Percentiles rank a stretch among this genome's conserved stretches.
Conservation (phyloP, 1,140 invertebrate species). For the Caenorhabditis brenneri region DNA sequence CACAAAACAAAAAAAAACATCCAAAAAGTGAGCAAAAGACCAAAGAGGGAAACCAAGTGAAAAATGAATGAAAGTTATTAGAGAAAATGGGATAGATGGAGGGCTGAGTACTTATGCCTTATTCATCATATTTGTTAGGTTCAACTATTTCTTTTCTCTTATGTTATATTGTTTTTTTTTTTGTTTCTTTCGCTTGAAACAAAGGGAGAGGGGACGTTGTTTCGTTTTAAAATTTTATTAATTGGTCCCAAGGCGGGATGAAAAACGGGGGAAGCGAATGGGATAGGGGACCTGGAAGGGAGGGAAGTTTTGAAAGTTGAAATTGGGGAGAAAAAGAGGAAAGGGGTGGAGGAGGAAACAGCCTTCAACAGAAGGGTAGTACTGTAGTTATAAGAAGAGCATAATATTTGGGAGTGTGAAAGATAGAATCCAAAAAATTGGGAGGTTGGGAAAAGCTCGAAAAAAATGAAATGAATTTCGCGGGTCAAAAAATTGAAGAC, state of each 20-base stretch:
- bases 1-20: too few species aligned
- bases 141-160: background rate
- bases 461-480: background rate
- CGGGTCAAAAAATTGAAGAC: too few species aligned
- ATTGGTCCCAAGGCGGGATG: background rate
- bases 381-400: too few species aligned
- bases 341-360: too few species aligned
- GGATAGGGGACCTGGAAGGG: background rate
- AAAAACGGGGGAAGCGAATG: background rate
- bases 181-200: background rate
- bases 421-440: too few species aligned
- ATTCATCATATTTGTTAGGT: constrained; percentile 19
- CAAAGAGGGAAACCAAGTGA: background rate
- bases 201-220: background rate
- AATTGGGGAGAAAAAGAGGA: background rate
- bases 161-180: background rate
- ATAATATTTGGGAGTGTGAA: too few species aligned
- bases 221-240: background rate
- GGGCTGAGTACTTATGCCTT: too few species aligned
- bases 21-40: background rate
- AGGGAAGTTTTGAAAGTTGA: background rate
- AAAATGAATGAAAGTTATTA: constrained; percentile 19
- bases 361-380: too few species aligned
- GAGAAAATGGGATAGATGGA: background rate
- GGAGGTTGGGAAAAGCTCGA: background rate